Conservation (phyloP, 2,113 vertebrate genomes). For the Pogonocichla stellata region DNA sequence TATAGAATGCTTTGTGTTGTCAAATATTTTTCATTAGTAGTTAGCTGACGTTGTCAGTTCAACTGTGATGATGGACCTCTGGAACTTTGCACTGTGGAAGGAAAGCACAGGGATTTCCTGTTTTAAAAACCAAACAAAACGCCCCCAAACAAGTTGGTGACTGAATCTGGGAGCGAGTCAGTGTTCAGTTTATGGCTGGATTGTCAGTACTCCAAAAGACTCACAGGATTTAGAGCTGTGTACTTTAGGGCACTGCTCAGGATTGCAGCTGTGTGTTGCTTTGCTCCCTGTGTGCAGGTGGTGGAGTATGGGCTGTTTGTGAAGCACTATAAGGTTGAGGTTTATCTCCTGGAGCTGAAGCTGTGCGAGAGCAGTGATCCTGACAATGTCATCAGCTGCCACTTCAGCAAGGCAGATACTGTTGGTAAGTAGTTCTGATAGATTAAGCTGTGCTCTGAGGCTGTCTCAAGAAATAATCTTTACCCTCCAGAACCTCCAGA, state of each 20-base stretch:
- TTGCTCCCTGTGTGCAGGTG: constrained; percentile 75
- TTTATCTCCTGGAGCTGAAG: constrained; percentile 95
- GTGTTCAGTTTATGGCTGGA: not conserved
- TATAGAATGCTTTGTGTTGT: not conserved
- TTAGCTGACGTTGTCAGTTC: not conserved
- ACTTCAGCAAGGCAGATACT: constrained; percentile 96
- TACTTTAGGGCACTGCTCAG: not conserved
- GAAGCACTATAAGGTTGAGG: constrained; percentile 97
- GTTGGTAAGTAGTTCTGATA: constrained; percentile 80
- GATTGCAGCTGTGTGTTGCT: not conserved
- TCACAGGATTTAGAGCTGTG: not conserved
- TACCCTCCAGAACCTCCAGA: not conserved
- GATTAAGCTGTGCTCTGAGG: not conserved
- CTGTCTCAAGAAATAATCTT: not conserved
- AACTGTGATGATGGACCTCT: not conserved
- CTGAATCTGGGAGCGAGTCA: not conserved
- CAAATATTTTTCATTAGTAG: not conserved
- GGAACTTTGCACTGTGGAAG: not conserved
- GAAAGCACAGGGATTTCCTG: not conserved
- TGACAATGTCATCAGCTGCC: constrained; percentile 84
- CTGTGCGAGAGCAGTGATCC: constrained; percentile 91
- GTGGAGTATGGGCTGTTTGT: constrained; percentile 97
- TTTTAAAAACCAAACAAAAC: not conserved
- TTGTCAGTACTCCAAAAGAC: not conserved
- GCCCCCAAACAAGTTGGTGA: not conserved